phyloP scores from a whole-genome alignment of 2,888 invertebrate species.

The Orthonevra nobilis region DNA sequence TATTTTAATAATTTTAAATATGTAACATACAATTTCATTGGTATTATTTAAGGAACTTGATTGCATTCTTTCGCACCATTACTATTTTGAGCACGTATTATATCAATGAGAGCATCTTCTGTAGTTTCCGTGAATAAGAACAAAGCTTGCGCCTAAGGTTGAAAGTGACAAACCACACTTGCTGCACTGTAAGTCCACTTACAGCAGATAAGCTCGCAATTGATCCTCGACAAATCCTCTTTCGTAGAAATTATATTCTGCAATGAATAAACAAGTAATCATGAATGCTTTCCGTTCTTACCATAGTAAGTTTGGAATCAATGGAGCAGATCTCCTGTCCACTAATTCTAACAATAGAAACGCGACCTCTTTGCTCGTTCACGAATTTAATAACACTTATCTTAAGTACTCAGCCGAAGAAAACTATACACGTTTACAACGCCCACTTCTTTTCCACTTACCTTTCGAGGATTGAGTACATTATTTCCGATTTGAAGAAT shows the following conservation, averaged over 20 bases:
- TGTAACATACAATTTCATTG: too few species aligned
- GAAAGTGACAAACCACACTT: slow-evolving; percentile 76
- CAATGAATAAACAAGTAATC: too few species aligned
- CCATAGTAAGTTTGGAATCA: slow-evolving; percentile 84
- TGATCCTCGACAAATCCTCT: slow-evolving; percentile 81
- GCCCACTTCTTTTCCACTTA: slow-evolving; percentile 80
- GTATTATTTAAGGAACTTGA: slow-evolving; percentile 18
- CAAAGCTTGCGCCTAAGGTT: slow-evolving; percentile 73
- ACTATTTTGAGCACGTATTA: slow-evolving; percentile 9
- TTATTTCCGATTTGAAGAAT: too few species aligned
- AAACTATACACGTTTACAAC: slow-evolving; percentile 87
- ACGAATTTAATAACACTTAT: slow-evolving; percentile 86
- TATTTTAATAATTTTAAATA: too few species aligned
- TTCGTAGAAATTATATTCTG: slow-evolving; percentile 82
- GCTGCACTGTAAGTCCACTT: slow-evolving; percentile 80
- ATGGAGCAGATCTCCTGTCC: slow-evolving; percentile 83
- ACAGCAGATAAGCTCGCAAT: slow-evolving; percentile 81
- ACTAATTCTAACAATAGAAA: slow-evolving; percentile 86
- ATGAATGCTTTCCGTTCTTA: slow-evolving; percentile 74
- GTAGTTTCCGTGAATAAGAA: slow-evolving; percentile 75
- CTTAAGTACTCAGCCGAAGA: slow-evolving; percentile 90
- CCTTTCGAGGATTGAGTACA: slow-evolving; percentile 70
- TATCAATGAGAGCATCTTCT: slow-evolving; percentile 72
- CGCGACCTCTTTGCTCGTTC: slow-evolving; percentile 82
- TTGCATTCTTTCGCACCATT: slow-evolving; percentile 1